Evolutionary conservation across 2,113 vertebrate species (phyloP).

Genomic region (Circaetus cinerascens): DNA sequence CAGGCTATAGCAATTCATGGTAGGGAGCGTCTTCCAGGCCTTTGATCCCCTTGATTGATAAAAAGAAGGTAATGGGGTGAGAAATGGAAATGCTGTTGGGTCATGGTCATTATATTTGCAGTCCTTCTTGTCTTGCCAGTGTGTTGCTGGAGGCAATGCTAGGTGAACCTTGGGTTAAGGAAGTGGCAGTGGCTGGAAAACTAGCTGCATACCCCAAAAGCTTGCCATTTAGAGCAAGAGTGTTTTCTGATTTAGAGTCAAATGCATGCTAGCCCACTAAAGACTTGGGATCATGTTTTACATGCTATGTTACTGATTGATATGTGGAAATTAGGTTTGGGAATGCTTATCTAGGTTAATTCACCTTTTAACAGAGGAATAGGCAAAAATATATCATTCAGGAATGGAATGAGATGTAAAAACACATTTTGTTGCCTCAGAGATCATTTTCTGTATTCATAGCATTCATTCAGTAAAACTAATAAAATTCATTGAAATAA

Average conservation of each 20-base stretch:
- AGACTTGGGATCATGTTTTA: not conserved
- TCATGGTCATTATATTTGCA: not conserved
- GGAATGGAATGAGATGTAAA: not conserved
- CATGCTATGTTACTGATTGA: not conserved
- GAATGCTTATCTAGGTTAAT: not conserved
- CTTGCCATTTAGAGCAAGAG: not conserved
- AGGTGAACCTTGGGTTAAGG: not conserved
- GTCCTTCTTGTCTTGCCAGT: not conserved
- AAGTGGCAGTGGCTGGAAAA: not conserved
- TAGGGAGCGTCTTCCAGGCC: not conserved
- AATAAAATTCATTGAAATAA: not conserved
- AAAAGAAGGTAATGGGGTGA: not conserved
- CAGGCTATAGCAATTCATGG: not conserved
- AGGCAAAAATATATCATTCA: not conserved
- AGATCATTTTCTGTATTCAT: not conserved
- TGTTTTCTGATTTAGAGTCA: not conserved
- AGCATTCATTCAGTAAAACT: not conserved
- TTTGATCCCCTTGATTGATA: not conserved
- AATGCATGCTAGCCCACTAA: not conserved
- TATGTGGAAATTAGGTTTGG: not conserved
- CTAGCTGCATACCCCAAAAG: not conserved
- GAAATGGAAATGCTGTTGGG: not conserved
- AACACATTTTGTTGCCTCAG: not conserved
- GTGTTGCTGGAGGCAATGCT: not conserved
- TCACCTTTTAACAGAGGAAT: not conserved